Percentiles rank a stretch among this genome's conserved stretches.
Conservation (phyloP, 64 coral and sea anemone species). For the Catalaphyllia jardinei region DNA sequence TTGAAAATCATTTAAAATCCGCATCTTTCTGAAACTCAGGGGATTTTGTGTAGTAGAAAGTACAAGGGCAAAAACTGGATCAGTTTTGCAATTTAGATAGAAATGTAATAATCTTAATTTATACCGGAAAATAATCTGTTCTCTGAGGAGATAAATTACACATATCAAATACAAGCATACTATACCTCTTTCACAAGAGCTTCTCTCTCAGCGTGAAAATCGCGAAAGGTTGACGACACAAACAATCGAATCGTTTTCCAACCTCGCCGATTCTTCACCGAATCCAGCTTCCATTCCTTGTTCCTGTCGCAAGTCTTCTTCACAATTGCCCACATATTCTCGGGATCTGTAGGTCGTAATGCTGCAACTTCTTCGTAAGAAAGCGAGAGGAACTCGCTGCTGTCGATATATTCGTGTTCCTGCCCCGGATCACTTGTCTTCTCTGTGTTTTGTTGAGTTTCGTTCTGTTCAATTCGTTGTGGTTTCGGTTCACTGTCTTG, state of each 20-base stretch:
- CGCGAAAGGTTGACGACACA: constrained; percentile 98
- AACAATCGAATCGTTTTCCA: constrained; percentile 99
- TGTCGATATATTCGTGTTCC: constrained; percentile 14
- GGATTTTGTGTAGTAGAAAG: too few species aligned
- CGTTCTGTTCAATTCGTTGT: not conserved
- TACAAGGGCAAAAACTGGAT: too few species aligned
- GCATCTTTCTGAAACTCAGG: too few species aligned
- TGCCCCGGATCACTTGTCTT: not conserved
- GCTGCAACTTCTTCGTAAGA: constrained; percentile 92
- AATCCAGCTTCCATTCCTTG: constrained; percentile 81
- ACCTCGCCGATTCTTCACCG: constrained; percentile 85
- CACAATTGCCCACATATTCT: constrained; percentile 96
- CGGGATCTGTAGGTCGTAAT: constrained; percentile 60
- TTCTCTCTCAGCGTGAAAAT: constrained; percentile 96
- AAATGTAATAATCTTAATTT: not conserved
- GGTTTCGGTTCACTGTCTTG: not conserved
- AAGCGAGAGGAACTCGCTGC: constrained; percentile 36
- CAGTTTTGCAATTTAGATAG: too few species aligned
- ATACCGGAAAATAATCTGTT: too few species aligned
- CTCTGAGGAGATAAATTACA: not conserved
- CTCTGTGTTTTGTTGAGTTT: not conserved
- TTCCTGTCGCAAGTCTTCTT: constrained; percentile 73
- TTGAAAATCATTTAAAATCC: too few species aligned
- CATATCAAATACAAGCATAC: too few species aligned
- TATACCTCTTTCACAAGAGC: constrained; percentile 92